A percentile compares a stretch with the other conserved stretches of the same genome.
These are phyloP conservation scores for Phocides pigmalion DNA, from an alignment of 1,140 invertebrate species.

Conservation along the genomic window DNA sequence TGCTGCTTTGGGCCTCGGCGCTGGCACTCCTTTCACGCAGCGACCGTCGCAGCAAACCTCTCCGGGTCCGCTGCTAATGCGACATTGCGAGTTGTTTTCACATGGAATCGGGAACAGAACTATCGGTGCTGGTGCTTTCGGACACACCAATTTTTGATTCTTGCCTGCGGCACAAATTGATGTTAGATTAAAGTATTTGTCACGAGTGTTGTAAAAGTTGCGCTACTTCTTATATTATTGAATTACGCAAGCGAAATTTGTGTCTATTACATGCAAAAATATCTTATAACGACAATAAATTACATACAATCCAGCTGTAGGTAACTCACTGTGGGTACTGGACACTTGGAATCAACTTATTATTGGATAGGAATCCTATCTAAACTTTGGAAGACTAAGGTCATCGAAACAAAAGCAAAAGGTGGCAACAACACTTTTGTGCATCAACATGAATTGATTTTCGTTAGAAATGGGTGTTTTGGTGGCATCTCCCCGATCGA, in stretches of 20 bases:
- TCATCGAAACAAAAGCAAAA: too few relatives aligned
- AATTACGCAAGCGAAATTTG: neutral
- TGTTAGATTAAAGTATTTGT: neutral
- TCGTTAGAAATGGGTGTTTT: too few relatives aligned
- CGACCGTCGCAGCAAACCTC: conserved; percentile 84
- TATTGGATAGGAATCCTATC: too few relatives aligned
- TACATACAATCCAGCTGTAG: too few relatives aligned
- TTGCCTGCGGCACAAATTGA: conserved; percentile 59
- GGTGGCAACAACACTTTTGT: too few relatives aligned
- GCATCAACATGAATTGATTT: too few relatives aligned
- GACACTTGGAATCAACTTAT: too few relatives aligned
- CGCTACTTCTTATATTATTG: neutral
- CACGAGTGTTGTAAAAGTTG: neutral
- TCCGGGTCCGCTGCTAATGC: conserved; percentile 78
- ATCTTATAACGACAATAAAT: too few relatives aligned
- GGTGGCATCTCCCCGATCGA: too few relatives aligned
- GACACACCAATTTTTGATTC: conserved; percentile 80
- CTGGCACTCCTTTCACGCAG: conserved; percentile 84
- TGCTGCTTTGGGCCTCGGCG: conserved; percentile 81
- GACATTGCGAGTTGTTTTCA: conserved; percentile 83
- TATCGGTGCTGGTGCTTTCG: conserved; percentile 78
- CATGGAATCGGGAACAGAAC: conserved; percentile 84
- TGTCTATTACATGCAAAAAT: too few relatives aligned
- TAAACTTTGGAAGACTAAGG: too few relatives aligned
- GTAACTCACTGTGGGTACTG: too few relatives aligned